phyloP scores from a whole-genome alignment of 2,113 vertebrate species.

The Sorex araneus region DNA sequence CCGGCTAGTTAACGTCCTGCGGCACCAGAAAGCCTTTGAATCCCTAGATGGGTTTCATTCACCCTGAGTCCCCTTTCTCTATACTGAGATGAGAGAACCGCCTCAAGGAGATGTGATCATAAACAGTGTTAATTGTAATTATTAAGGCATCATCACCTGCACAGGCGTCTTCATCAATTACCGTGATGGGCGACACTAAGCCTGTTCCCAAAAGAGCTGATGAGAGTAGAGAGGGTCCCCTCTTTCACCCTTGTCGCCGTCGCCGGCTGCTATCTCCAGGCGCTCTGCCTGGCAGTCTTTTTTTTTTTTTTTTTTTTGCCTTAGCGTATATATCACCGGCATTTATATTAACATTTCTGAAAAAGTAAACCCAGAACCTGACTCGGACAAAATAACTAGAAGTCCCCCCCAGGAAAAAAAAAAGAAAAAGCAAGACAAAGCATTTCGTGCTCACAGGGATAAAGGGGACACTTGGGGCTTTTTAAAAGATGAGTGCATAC shows the following conservation, averaged over 20 bases:
- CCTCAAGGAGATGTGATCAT: neutral
- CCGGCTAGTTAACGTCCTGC: constrained; percentile 18
- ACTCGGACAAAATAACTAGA: constrained; percentile 29
- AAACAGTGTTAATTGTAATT: neutral
- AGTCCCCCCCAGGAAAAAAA: neutral
- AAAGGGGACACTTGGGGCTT: neutral
- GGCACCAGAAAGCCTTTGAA: too few species aligned
- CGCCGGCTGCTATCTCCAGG: neutral
- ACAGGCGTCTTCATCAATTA: neutral
- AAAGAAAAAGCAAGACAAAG: neutral
- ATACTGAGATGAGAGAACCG: neutral
- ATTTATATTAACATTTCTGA: constrained; percentile 50
- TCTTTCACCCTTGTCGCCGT: neutral
- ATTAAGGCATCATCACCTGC: neutral
- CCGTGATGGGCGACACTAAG: neutral
- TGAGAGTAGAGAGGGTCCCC: neutral
- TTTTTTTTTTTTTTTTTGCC: neutral
- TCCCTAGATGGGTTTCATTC: too few species aligned
- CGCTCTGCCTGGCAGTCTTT: neutral
- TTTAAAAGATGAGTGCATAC: constrained; percentile 4
- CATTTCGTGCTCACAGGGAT: neutral
- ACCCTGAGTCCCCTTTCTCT: neutral
- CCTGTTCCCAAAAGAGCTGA: neutral
- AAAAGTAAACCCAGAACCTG: constrained; percentile 3
- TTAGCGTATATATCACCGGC: neutral